phyloP scores from a whole-genome alignment of 2,888 invertebrate species.

The Temnothorax rugatulus region DNA sequence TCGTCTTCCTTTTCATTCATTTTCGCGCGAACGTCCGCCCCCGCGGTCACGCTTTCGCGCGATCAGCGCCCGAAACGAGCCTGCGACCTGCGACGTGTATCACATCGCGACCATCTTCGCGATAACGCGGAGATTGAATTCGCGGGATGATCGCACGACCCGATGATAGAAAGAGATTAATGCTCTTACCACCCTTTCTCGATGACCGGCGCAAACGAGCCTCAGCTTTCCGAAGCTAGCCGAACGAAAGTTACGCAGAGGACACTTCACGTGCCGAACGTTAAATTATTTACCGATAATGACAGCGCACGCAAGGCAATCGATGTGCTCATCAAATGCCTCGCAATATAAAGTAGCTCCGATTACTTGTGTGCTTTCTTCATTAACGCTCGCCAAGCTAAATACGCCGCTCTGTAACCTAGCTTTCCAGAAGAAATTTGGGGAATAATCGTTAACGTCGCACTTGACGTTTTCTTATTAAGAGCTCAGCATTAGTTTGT shows the following conservation, averaged over 20 bases:
- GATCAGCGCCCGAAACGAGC: constrained; percentile 18
- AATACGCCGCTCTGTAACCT: constrained; percentile 5
- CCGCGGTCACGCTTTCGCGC: constrained; percentile 35
- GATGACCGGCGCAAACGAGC: constrained; percentile 9
- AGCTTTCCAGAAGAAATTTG: neutral
- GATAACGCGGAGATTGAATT: constrained; percentile 18
- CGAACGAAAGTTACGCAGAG: neutral
- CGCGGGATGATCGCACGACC: neutral
- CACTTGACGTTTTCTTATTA: neutral
- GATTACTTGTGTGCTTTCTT: constrained; percentile 23
- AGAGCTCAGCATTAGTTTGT: neutral
- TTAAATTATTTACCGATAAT: constrained; percentile 54
- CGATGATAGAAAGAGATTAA: constrained; percentile 25
- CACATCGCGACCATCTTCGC: constrained; percentile 7
- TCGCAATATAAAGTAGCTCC: constrained; percentile 15
- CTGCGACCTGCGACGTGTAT: constrained; percentile 11
- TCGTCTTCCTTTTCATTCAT: constrained; percentile 30
- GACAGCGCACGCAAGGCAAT: constrained; percentile 16
- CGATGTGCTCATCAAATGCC: constrained; percentile 22
- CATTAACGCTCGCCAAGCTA: constrained; percentile 8
- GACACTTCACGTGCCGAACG: neutral
- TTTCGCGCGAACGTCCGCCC: constrained; percentile 46
- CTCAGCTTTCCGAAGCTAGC: neutral
- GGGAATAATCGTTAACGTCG: constrained; percentile 4
- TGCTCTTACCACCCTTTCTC: neutral